Percentiles rank a stretch among this genome's conserved stretches.
These are phyloP conservation scores for Connochaetes taurinus DNA, from an alignment of 2,113 vertebrate genomes.

Conservation along the genomic window DNA sequence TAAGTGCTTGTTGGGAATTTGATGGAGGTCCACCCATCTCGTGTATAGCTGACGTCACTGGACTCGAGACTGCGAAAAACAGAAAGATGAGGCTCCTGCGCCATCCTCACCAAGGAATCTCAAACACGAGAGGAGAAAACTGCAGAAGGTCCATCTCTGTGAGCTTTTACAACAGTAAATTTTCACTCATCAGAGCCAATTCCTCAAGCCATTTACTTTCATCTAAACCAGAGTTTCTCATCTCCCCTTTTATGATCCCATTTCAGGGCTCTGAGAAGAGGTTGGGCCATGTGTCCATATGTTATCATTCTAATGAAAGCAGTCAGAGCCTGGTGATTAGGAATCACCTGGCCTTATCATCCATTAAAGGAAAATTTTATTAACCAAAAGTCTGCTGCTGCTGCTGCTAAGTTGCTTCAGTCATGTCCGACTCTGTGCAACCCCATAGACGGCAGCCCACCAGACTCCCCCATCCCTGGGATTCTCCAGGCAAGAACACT, in stretches of 20 bases:
- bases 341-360: slow-evolving; percentile 76
- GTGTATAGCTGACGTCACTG: slow-evolving; percentile 51
- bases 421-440: fast-evolving
- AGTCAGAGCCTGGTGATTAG: slow-evolving; percentile 68
- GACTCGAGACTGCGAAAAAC: background rate
- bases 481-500: no score
- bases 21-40: slow-evolving; percentile 39
- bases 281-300: slow-evolving; percentile 41
- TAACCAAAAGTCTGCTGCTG: slow-evolving; percentile 69
- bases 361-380: slow-evolving; percentile 74
- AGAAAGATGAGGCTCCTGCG: background rate
- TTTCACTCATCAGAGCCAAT: slow-evolving; percentile 43
- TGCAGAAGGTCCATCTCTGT: slow-evolving; percentile 31
- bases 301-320: slow-evolving; percentile 70
- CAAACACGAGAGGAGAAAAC: slow-evolving; percentile 54
- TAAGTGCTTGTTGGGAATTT: slow-evolving; percentile 58
- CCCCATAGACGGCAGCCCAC: no score
- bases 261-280: slow-evolving; percentile 26
- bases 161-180: slow-evolving; percentile 18
- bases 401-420: no score
- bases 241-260: slow-evolving; percentile 68
- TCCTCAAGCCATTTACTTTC: slow-evolving; percentile 70
- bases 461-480: fast-evolving
- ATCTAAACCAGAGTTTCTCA: slow-evolving; percentile 75
- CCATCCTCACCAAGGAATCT: background rate